Conservation (phyloP, 2,113 vertebrate genomes). For the Alligator sinensis region DNA sequence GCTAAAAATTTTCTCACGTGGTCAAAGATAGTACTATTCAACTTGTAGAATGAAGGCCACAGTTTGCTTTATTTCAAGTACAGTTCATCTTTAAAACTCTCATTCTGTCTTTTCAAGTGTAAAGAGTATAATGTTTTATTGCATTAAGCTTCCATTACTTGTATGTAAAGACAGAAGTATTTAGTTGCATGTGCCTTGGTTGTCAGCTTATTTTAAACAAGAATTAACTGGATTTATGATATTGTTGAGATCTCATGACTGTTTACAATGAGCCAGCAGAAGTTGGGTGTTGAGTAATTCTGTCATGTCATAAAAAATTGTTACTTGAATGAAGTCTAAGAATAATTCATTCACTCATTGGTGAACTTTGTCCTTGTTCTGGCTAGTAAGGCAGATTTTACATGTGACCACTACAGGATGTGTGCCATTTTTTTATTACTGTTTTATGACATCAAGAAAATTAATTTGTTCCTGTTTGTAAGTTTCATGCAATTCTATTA, state of each 20-base stretch:
- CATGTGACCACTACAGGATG: not conserved
- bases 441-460: not conserved
- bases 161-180: not conserved
- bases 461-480: not conserved
- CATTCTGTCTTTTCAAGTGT: not conserved
- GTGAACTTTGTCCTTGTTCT: not conserved
- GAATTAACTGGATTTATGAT: not conserved
- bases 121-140: not conserved
- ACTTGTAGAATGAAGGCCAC: rapidly evolving
- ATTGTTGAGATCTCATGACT: not conserved
- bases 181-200: not conserved
- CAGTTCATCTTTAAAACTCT: not conserved
- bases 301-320: not conserved
- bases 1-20: not conserved
- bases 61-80: not conserved
- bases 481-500: not conserved
- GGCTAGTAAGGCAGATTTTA: not conserved
- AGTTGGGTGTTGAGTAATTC: not conserved
- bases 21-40: not conserved
- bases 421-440: not conserved
- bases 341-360: not conserved
- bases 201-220: not conserved
- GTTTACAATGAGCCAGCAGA: not conserved
- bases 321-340: not conserved
- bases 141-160: not conserved